Percentiles rank a stretch among this genome's conserved stretches.
These are phyloP conservation scores for Gasterosteus nipponicus DNA, from an alignment of 2,113 vertebrate species.

Conservation along the genomic window DNA sequence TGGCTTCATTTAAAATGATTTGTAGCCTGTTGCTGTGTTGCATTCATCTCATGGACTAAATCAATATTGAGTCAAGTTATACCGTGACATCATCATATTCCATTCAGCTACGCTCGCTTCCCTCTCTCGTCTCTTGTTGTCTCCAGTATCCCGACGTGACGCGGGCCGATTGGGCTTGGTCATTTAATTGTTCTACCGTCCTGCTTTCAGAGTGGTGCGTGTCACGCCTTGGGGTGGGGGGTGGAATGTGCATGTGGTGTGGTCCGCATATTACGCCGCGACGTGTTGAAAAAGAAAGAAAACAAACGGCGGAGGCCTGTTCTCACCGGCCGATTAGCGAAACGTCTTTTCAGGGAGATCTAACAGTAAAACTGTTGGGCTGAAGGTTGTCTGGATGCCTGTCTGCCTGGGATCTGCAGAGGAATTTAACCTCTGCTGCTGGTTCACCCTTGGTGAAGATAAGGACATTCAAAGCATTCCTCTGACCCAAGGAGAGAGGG, in stretches of 20 bases:
- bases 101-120: not conserved
- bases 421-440: slow-evolving; percentile 68
- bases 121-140: too few species aligned
- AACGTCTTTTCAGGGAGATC: not conserved
- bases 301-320: too few species aligned
- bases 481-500: slow-evolving; percentile 38
- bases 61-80: too few species aligned
- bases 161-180: too few species aligned
- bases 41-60: too few species aligned
- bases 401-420: slow-evolving; percentile 54
- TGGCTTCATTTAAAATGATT: too few species aligned
- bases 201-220: not conserved
- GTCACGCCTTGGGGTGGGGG: not conserved
- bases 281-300: not conserved
- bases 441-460: slow-evolving; percentile 69
- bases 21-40: not conserved
- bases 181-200: not conserved
- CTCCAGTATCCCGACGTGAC: not conserved
- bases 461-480: slow-evolving; percentile 77
- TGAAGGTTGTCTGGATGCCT: slow-evolving; percentile 42
- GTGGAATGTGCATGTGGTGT: not conserved
- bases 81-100: not conserved
- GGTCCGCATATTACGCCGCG: not conserved
- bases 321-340: not conserved
- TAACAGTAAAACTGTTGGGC: not conserved